Evolutionary conservation across 2,797 vertebrate genomes (phyloP).

Genomic region (Acropternis orthonyx): DNA sequence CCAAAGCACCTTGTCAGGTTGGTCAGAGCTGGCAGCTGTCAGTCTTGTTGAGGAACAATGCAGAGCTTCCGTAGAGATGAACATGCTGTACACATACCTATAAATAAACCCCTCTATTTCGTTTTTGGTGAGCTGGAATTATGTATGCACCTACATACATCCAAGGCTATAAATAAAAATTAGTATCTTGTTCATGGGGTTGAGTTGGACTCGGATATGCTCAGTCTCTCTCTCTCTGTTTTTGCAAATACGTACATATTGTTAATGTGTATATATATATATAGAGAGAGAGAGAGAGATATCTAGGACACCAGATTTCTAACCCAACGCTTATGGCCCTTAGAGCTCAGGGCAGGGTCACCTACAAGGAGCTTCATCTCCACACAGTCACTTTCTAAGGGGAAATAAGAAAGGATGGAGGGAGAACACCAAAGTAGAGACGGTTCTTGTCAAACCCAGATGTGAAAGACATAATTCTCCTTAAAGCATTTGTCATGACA

Average conservation of each 20-base stretch:
- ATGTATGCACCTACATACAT: neutral
- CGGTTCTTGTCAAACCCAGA: neutral
- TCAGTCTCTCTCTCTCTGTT: neutral
- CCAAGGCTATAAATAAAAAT: conserved; percentile 36
- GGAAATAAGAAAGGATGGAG: neutral
- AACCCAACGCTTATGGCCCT: neutral
- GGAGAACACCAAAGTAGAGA: neutral
- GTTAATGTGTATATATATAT: neutral
- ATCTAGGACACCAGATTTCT: neutral
- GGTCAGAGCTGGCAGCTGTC: conserved; percentile 31
- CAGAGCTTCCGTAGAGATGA: neutral
- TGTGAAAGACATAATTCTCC: neutral
- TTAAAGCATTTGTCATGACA: neutral
- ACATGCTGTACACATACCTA: neutral
- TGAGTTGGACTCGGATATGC: neutral
- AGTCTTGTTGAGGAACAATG: conserved; percentile 1
- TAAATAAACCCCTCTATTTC: conserved; percentile 3
- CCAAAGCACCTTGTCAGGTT: neutral
- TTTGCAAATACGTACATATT: neutral
- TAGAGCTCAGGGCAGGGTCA: neutral
- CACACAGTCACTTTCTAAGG: neutral
- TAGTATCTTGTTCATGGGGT: neutral
- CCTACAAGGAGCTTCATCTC: neutral
- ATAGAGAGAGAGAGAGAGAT: neutral
- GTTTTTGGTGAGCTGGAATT: conserved; percentile 9